Evolutionary conservation across 2,888 invertebrate genomes (phyloP).

Genomic region (Pollenia amentaria): DNA sequence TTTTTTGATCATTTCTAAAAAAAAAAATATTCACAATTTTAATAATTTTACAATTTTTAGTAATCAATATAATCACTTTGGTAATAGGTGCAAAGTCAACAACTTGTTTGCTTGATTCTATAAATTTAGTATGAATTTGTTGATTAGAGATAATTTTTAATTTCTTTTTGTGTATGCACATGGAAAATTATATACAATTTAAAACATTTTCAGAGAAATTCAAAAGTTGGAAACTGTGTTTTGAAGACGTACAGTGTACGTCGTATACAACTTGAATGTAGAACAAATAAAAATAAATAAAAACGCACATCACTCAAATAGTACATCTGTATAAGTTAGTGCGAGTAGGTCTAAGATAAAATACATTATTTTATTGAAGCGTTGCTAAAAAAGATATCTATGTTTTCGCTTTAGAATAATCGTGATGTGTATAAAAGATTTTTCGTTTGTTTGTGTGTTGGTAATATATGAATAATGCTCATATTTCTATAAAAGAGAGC

Average conservation of each 20-base stretch:
- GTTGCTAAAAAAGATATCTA: not conserved
- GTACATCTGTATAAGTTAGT: not conserved
- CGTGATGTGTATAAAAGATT: slow-evolving; percentile 32
- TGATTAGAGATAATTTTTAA: too few species aligned
- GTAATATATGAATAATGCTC: not conserved
- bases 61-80: too few species aligned
- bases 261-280: not conserved
- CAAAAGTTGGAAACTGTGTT: not conserved
- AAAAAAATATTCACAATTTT: too few species aligned
- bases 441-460: slow-evolving; percentile 3
- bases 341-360: not conserved
- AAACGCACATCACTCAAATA: not conserved
- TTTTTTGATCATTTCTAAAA: too few species aligned
- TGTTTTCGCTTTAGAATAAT: slow-evolving; percentile 1
- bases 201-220: not conserved
- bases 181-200: not conserved
- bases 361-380: slow-evolving; percentile 11
- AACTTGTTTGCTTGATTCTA: too few species aligned
- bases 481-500: not conserved
- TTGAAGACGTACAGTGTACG: not conserved
- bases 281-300: not conserved
- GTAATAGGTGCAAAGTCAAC: too few species aligned
- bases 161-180: too few species aligned
- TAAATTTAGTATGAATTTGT: too few species aligned
- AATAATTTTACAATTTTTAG: too few species aligned